These are phyloP conservation scores for Macrophya annulata DNA, from an alignment of 2,888 invertebrate species.

Conservation along the genomic window DNA sequence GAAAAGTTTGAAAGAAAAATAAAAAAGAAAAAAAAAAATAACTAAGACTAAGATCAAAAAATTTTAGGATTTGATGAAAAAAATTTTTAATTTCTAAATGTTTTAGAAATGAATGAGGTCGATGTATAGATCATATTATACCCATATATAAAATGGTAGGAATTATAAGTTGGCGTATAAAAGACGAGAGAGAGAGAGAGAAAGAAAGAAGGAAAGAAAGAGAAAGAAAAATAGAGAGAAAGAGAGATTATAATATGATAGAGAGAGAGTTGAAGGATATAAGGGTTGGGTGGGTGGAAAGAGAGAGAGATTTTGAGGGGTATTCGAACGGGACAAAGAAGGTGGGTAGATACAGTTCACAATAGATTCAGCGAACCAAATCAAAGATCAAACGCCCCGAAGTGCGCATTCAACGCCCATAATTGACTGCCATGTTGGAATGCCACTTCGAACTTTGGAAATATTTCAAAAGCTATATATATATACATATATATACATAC, in stretches of 20 bases:
- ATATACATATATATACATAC: neutral
- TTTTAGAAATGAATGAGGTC: neutral
- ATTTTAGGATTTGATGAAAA: no score
- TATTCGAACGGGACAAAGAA: conserved; percentile 67
- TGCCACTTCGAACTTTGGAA: conserved; percentile 43
- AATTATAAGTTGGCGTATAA: conserved; percentile 4
- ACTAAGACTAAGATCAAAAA: no score
- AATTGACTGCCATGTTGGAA: conserved; percentile 66
- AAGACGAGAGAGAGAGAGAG: neutral
- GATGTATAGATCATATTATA: neutral
- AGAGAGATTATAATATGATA: conserved; percentile 68
- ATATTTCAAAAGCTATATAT: conserved; percentile 63
- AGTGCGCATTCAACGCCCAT: conserved; percentile 70
- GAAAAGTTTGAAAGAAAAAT: neutral
- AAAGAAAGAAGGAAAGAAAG: neutral
- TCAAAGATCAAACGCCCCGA: conserved; percentile 76
- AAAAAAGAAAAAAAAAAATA: neutral
- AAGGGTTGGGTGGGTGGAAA: conserved; percentile 56
- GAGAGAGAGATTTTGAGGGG: conserved; percentile 59
- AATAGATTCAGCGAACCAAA: conserved; percentile 78
- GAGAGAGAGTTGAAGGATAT: conserved; percentile 60
- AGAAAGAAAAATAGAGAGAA: conserved; percentile 34
- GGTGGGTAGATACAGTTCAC: conserved; percentile 75
- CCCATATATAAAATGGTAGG: conserved; percentile 1
- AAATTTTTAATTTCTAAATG: no score